Percentiles rank a stretch among this genome's conserved stretches.
phyloP scores from a whole-genome alignment of 2,888 invertebrate species.

The Tethea ocularis region DNA sequence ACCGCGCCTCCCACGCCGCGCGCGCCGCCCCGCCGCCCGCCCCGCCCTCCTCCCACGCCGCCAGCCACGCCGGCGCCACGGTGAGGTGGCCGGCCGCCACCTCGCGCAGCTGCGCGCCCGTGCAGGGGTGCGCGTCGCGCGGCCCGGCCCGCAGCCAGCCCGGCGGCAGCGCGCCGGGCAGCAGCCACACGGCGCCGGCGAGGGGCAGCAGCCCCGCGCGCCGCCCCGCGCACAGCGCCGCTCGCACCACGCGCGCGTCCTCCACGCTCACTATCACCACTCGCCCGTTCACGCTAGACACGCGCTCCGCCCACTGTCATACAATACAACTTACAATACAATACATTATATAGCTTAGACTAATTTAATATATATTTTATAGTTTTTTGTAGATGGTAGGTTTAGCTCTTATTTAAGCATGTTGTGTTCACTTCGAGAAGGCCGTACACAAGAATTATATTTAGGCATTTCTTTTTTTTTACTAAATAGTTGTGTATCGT shows the following conservation, averaged over 20 bases:
- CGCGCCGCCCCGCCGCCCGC: slow-evolving; percentile 14
- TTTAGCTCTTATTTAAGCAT: too few species aligned
- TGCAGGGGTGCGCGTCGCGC: slow-evolving; percentile 85
- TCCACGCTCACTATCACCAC: slow-evolving; percentile 93
- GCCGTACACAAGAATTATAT: too few species aligned
- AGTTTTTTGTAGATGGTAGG: too few species aligned
- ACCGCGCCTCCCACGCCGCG: slow-evolving; percentile 34
- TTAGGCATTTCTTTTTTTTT: too few species aligned
- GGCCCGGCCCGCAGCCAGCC: slow-evolving; percentile 85
- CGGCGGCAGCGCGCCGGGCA: slow-evolving; percentile 88
- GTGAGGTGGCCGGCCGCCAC: slow-evolving; percentile 51
- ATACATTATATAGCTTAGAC: background rate
- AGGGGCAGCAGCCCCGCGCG: slow-evolving; percentile 87
- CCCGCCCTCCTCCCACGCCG: slow-evolving; percentile 38
- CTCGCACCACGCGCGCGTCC: slow-evolving; percentile 87
- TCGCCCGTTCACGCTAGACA: slow-evolving; percentile 77
- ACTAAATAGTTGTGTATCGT: too few species aligned
- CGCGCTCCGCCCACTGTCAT: slow-evolving; percentile 61
- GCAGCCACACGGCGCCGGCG: slow-evolving; percentile 93
- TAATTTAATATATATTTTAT: too few species aligned
- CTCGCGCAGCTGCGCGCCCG: slow-evolving; percentile 36
- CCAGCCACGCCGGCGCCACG: slow-evolving; percentile 55
- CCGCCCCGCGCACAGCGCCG: slow-evolving; percentile 92
- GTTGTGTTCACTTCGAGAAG: too few species aligned
- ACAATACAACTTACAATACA: background rate